Percentiles rank a stretch among this genome's conserved stretches.
phyloP scores from a whole-genome alignment of 2,797 vertebrate genomes.

The Denticeps clupeoides region DNA sequence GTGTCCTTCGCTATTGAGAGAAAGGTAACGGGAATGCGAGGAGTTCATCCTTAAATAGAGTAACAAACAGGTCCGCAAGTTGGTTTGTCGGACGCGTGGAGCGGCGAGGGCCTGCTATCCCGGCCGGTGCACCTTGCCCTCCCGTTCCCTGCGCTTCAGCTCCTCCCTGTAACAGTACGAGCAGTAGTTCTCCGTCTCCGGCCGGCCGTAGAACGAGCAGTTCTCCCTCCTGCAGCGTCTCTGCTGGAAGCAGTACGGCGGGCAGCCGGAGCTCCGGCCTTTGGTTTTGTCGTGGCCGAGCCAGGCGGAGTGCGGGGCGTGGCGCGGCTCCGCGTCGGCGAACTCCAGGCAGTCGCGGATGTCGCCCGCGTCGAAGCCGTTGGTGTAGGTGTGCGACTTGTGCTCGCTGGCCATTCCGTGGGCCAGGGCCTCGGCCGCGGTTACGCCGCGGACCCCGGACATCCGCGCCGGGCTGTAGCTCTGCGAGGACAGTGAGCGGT shows the following conservation, averaged over 20 bases:
- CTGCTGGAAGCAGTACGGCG: slow-evolving; percentile 81
- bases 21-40: slow-evolving; percentile 49
- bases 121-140: slow-evolving; percentile 78
- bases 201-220: slow-evolving; percentile 94
- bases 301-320: slow-evolving; percentile 64
- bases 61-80: slow-evolving; percentile 36
- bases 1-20: slow-evolving; percentile 47
- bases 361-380: slow-evolving; percentile 76
- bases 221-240: slow-evolving; percentile 91
- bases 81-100: slow-evolving; percentile 1
- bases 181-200: slow-evolving; percentile 93
- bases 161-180: slow-evolving; percentile 98
- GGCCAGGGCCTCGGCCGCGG: slow-evolving; percentile 74
- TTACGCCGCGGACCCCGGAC: slow-evolving; percentile 76
- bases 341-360: slow-evolving; percentile 84
- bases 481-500: slow-evolving; percentile 90
- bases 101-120: slow-evolving; percentile 56
- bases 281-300: slow-evolving; percentile 79
- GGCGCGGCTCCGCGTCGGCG: slow-evolving; percentile 83
- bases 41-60: slow-evolving; percentile 53
- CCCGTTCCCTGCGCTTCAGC: slow-evolving; percentile 83
- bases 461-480: slow-evolving; percentile 88
- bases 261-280: slow-evolving; percentile 67
- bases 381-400: slow-evolving; percentile 93
- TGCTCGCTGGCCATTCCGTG: slow-evolving; percentile 77